A percentile compares a stretch with the other conserved stretches of the same genome.
Conservation (phyloP, 1,140 invertebrate species). For the Megalopta genalis region DNA sequence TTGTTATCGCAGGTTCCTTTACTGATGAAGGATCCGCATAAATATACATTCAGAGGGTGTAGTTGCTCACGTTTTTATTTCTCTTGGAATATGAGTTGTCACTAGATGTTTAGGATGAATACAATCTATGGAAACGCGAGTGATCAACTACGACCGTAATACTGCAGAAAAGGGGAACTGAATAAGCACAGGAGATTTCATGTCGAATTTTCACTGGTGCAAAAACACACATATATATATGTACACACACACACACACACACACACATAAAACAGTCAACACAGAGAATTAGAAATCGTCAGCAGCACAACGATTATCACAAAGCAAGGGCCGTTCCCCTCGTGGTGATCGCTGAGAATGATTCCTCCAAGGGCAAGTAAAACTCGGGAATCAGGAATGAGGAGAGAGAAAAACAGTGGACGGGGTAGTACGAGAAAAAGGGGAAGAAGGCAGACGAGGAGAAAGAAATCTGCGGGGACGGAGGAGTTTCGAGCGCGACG, state of each 20-base stretch:
- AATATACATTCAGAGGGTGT: neutral
- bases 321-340: constrained; percentile 39
- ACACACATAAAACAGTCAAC: neutral
- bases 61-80: neutral
- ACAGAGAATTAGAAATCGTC: constrained; percentile 26
- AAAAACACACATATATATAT: neutral
- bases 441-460: neutral
- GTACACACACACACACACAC: neutral
- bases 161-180: no score
- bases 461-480: neutral
- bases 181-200: constrained; percentile 3
- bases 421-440: neutral
- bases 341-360: constrained; percentile 8
- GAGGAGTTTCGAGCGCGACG: neutral
- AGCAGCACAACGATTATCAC: constrained; percentile 5
- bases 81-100: neutral
- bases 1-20: neutral
- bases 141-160: no score
- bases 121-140: no score
- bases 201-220: constrained; percentile 25
- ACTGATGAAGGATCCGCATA: neutral
- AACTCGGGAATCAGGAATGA: constrained; percentile 12
- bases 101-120: neutral
- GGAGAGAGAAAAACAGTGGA: constrained; percentile 11
- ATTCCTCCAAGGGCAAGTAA: constrained; percentile 23